Evolutionary conservation across 1,140 invertebrate genomes (phyloP).

Genomic region (Diabrotica virgifera): DNA sequence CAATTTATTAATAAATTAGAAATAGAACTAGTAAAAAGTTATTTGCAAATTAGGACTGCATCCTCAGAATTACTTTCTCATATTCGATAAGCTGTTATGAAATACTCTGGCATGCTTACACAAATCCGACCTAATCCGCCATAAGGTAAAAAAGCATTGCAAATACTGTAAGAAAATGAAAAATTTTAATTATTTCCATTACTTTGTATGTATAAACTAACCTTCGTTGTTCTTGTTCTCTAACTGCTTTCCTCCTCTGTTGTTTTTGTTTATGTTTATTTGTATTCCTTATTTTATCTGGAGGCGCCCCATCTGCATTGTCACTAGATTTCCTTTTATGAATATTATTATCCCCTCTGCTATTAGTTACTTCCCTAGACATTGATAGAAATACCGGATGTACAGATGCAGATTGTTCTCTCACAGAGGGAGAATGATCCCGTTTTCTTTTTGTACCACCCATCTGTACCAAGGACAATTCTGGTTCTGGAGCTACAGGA

Average conservation of each 20-base stretch:
- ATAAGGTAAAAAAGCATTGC: too few species aligned
- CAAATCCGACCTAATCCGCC: too few species aligned
- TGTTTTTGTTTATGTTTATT: too few species aligned
- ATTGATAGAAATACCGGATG: conserved; percentile 11
- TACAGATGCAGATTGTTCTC: neutral
- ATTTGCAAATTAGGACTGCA: too few species aligned
- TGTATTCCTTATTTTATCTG: neutral
- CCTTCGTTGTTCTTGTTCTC: neutral
- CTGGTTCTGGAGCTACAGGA: conserved; percentile 1
- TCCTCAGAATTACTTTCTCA: too few species aligned
- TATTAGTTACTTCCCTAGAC: conserved; percentile 18
- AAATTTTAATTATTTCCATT: too few species aligned
- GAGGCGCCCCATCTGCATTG: neutral
- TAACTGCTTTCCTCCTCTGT: too few species aligned
- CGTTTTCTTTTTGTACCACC: conserved; percentile 39
- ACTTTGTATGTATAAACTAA: neutral
- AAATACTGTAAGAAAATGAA: too few species aligned
- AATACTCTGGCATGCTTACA: too few species aligned
- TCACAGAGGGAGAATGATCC: conserved; percentile 8
- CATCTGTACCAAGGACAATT: conserved; percentile 30
- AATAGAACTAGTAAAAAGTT: too few species aligned
- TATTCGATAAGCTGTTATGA: too few species aligned
- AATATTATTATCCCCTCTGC: neutral
- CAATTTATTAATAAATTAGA: too few species aligned
- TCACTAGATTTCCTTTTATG: conserved; percentile 22